A percentile compares a stretch with the other conserved stretches of the same genome.
Conservation (phyloP, 2,113 vertebrate species). For the Mormyrus lacerda region DNA sequence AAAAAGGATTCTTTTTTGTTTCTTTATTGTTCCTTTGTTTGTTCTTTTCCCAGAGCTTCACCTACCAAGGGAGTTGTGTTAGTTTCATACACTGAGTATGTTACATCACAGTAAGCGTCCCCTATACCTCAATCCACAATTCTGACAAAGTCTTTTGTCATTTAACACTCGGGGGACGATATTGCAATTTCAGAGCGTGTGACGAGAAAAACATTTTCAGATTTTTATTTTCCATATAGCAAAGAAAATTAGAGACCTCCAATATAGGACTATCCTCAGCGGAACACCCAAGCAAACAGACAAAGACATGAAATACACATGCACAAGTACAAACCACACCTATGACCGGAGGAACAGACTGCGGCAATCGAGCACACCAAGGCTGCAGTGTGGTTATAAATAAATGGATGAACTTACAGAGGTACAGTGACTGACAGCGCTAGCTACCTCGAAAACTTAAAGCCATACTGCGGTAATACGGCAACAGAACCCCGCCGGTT, state of each 20-base stretch:
- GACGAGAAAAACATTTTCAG: neutral
- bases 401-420: constrained; percentile 22
- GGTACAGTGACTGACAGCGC: constrained; percentile 21
- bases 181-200: neutral
- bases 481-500: constrained; percentile 37
- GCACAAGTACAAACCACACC: constrained; percentile 9
- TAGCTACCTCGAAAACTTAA: constrained; percentile 1
- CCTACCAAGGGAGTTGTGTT: neutral
- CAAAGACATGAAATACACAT: neutral
- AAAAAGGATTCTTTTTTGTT: constrained; percentile 33
- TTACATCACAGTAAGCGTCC: neutral
- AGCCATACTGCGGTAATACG: constrained; percentile 17
- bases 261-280: neutral
- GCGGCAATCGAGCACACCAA: neutral
- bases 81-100: neutral
- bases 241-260: neutral
- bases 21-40: constrained; percentile 27
- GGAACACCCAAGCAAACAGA: neutral
- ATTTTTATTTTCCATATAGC: neutral
- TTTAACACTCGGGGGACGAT: neutral
- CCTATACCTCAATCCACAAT: neutral
- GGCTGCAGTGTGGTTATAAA: constrained; percentile 12
- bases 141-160: neutral
- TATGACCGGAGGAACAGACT: neutral
- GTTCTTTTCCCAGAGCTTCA: neutral